Evolutionary conservation across 2,113 vertebrate genomes (phyloP).

Genomic region (Anarrhichthys ocellatus): DNA sequence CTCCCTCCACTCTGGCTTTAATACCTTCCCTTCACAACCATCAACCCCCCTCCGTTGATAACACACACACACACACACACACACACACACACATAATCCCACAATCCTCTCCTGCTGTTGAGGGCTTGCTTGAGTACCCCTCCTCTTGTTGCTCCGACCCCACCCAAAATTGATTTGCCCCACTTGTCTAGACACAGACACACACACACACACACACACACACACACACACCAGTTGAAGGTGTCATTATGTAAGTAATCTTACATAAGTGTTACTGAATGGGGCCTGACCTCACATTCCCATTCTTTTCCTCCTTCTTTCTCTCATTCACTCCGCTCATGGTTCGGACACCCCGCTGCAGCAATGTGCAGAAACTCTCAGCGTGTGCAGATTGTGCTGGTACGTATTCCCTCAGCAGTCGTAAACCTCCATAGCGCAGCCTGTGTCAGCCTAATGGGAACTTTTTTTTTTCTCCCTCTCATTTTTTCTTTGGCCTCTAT

Average conservation of each 20-base stretch:
- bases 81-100: constrained; percentile 74
- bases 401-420: constrained; percentile 23
- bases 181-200: constrained; percentile 48
- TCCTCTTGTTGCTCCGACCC: constrained; percentile 50
- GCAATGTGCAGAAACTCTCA: constrained; percentile 30
- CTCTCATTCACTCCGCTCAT: constrained; percentile 39
- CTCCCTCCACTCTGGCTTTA: constrained; percentile 67
- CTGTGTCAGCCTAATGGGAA: constrained; percentile 33
- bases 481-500: constrained; percentile 4
- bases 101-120: constrained; percentile 73
- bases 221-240: constrained; percentile 39
- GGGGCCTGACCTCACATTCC: constrained; percentile 58
- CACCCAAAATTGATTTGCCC: constrained; percentile 44
- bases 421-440: constrained; percentile 25
- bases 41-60: constrained; percentile 20
- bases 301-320: constrained; percentile 32
- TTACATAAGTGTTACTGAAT: constrained; percentile 74
- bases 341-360: constrained; percentile 31
- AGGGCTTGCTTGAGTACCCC: constrained; percentile 60
- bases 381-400: constrained; percentile 38
- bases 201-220: constrained; percentile 36
- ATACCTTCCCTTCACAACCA: constrained; percentile 59
- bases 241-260: constrained; percentile 72
- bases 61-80: constrained; percentile 54
- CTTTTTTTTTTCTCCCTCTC: not conserved